Percentiles rank a stretch among this genome's conserved stretches.
Conservation (phyloP, 2,888 invertebrate genomes). For the Chalcis sispes region DNA sequence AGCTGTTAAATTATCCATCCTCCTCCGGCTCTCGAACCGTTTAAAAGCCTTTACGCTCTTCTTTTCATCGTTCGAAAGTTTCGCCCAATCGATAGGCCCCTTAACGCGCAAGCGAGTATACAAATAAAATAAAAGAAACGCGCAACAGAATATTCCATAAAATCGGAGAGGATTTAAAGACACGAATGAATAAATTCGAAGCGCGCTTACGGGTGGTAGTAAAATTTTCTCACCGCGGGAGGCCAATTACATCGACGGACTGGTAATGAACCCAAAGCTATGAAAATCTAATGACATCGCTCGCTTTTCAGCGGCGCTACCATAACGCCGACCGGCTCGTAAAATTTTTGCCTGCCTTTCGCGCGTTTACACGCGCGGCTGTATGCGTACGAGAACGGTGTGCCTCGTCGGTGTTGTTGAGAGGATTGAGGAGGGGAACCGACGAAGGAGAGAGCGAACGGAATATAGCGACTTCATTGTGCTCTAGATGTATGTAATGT, state of each 20-base stretch:
- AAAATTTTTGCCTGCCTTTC: constrained; percentile 10
- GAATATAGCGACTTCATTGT: too few relatives aligned
- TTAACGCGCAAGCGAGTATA: neutral
- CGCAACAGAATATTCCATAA: constrained; percentile 39
- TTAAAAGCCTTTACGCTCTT: neutral
- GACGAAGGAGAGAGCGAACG: too few relatives aligned
- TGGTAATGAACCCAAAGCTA: constrained; percentile 67
- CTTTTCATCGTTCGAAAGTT: neutral
- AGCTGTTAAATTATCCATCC: constrained; percentile 26
- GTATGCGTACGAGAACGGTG: neutral
- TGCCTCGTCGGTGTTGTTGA: too few relatives aligned
- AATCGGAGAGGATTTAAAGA: constrained; percentile 19
- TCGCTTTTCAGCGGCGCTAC: constrained; percentile 55
- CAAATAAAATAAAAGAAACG: neutral
- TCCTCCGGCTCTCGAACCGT: neutral
- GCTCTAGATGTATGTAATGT: too few relatives aligned
- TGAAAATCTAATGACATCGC: constrained; percentile 72
- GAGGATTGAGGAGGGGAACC: too few relatives aligned
- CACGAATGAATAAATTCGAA: constrained; percentile 27
- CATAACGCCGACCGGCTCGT: constrained; percentile 3
- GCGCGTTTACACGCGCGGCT: neutral
- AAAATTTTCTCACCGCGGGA: constrained; percentile 64
- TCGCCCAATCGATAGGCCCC: constrained; percentile 4
- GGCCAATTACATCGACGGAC: constrained; percentile 68
- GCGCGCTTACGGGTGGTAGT: constrained; percentile 21